Base-by-base conservation (phyloP, 2,113 vertebrate species). In the Cryptotis parvus region DNA sequence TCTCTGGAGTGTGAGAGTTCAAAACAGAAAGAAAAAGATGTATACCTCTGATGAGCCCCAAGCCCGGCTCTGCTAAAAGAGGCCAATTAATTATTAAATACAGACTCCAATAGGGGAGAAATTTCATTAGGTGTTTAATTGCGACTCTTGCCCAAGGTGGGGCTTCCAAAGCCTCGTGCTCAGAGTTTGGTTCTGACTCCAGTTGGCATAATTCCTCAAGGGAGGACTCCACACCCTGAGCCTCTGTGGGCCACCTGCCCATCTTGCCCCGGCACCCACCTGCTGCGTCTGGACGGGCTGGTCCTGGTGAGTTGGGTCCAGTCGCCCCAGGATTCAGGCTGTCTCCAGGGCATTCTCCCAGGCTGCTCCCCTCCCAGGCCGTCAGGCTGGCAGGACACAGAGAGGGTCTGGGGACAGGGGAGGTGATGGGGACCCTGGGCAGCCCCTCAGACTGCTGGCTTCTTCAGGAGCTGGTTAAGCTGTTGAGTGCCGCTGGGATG, bases 71-170 rank as follows among this genome's bases (percentile, higher is more conserved):
- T 96, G 96, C 96, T 97, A 96, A 94, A n/a, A 94, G 95, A 96
- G 95, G 92, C 95, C 97, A 96, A 98, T 98, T 96, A 98, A 98
- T 98, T 98, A 98, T 98, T 98, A 97, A 98, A 95, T 84, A 97
- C 77, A 86, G 95, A 97, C 95, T 97, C 97, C 97, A 97, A 93
- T 96, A n/a, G n/a, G 97, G 97, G 97, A 98, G 97, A 97, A 97
- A 98, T 98, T 98, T 98, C 98, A 98, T 98, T 98, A 98, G 97
- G 97, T 98, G 98, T 98, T 98, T 98, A 98, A 98, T 98, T 98
- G n/a, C 65, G 93, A 95, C 79, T 95, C 95, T 96, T 93, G 97
- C 95, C 93, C 97, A 94, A 93, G 91, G 96, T n/a, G 92, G 76
- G 89, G 76, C 49, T 91, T 98, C 96, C 96, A 94, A 96, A 92